Percentiles rank a stretch among this genome's conserved stretches.
These are phyloP conservation scores for Anser cygnoides DNA, from an alignment of 2,113 vertebrate genomes.

Conservation along the genomic window DNA sequence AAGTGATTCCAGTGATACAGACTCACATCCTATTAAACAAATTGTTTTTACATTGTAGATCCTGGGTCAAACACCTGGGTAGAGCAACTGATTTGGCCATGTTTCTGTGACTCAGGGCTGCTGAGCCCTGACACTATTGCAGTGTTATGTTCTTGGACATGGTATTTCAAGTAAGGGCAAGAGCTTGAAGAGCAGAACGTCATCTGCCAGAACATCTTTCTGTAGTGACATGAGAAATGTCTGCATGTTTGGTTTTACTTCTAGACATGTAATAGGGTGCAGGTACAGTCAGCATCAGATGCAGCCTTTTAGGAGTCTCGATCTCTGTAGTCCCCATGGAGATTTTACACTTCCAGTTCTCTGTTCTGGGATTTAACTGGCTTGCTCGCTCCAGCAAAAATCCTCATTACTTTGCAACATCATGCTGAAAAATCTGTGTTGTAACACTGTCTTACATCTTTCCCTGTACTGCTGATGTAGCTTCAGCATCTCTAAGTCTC, in stretches of 20 bases:
- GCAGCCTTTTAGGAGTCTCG: background rate
- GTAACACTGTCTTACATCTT: background rate
- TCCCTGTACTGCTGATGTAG: background rate
- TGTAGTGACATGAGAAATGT: background rate
- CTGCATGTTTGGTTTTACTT: background rate
- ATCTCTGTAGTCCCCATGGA: background rate
- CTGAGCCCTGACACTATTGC: background rate
- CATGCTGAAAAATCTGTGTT: background rate
- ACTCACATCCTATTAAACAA: fast-evolving
- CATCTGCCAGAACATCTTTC: background rate
- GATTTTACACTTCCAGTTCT: background rate
- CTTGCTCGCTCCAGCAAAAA: background rate
- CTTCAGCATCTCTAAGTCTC: background rate
- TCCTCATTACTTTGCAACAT: background rate
- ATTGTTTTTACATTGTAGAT: background rate
- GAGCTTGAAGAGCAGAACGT: background rate
- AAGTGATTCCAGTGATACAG: background rate
- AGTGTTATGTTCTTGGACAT: fast-evolving
- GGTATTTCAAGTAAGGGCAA: fast-evolving
- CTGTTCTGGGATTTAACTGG: background rate
- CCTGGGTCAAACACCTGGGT: background rate
- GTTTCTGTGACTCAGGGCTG: background rate
- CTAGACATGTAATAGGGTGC: background rate
- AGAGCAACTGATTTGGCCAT: background rate
- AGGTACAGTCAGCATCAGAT: background rate